Evolutionary conservation across 2,888 invertebrate species (phyloP), one percentile per base, ranked within the genome.

Genomic region (Thereva unica): DNA sequence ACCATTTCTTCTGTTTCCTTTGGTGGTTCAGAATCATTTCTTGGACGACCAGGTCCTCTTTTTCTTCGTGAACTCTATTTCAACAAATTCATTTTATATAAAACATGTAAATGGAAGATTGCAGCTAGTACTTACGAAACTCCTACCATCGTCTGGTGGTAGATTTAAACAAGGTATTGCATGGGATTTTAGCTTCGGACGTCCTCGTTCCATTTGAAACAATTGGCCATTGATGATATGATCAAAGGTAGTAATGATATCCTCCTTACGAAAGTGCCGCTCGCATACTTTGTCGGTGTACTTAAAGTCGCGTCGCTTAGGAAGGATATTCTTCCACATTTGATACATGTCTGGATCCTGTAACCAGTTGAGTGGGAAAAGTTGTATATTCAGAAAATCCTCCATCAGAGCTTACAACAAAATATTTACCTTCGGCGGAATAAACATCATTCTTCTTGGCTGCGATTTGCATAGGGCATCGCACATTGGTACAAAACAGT

Each of bases 151-250:
- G 4, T 61, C 50, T 7, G 61, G 41, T 5, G 61, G 61, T 40
- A 77, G 67, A 67, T 76, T 74, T n/a, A 69, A 61, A 8, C 68
- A 70, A 4, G 77, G 77, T 6, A 77, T 56, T 4, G 75, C 75
- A 35, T 72, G 65, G 7, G 67, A 56, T 8, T 73, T 73, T 1
- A 77, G 64, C 47, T 72, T 72, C 0, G 75, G 71, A 12, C 76
- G 70, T 1, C 74, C 77, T 4, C 77, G 71, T 67, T 75, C 73
- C 55, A 77, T 71, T 66, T 74, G 70, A 65, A 73, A 74, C 2
- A 75, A 41, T 64, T 72, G 34, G 0, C 77, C 77, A 56, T 74
- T 73, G 34, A 77, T 75, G 4, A 71, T 67, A 50, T 75, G 74
- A 41, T 76, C 74, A 71, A 74, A 77, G 7, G 73, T 73, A 4